Evolutionary conservation across 1,140 invertebrate genomes (phyloP).

Genomic region (Papilio helenus): DNA sequence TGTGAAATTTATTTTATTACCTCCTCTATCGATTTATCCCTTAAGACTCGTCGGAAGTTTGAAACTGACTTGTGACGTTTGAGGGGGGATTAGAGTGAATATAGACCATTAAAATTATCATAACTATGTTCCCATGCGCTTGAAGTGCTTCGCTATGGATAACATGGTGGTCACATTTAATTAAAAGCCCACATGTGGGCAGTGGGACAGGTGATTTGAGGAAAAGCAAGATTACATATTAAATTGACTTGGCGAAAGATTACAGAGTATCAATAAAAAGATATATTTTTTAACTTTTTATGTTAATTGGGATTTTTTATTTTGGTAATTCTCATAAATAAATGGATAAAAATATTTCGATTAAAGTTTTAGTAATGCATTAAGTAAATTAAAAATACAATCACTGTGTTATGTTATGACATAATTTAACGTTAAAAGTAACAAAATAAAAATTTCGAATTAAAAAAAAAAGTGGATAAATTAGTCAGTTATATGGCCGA

Average conservation of each 20-base stretch:
- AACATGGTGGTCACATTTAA: conserved; percentile 33
- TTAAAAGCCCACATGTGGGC: conserved; percentile 6
- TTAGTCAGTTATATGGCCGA: neutral
- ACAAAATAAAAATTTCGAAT: too few species aligned
- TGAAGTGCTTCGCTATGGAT: conserved; percentile 7
- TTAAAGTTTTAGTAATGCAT: neutral
- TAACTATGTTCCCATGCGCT: conserved; percentile 32
- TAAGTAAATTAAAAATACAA: neutral
- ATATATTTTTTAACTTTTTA: neutral
- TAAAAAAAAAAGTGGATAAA: too few species aligned
- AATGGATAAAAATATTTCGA: neutral
- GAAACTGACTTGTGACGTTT: conserved; percentile 52
- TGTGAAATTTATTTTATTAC: neutral
- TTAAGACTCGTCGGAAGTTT: conserved; percentile 55
- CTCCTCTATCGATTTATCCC: conserved; percentile 45
- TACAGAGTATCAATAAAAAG: neutral
- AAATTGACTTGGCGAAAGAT: neutral
- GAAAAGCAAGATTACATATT: neutral
- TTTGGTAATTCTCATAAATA: neutral
- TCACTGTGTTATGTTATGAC: neutral
- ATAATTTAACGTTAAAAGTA: too few species aligned
- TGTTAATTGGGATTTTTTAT: conserved; percentile 3
- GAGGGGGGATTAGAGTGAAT: conserved; percentile 61
- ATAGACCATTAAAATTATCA: conserved; percentile 35
- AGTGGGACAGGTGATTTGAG: conserved; percentile 6